Percentiles rank a stretch among this genome's conserved stretches.
Conservation (phyloP, 2,797 vertebrate species). For the Sparus aurata region DNA sequence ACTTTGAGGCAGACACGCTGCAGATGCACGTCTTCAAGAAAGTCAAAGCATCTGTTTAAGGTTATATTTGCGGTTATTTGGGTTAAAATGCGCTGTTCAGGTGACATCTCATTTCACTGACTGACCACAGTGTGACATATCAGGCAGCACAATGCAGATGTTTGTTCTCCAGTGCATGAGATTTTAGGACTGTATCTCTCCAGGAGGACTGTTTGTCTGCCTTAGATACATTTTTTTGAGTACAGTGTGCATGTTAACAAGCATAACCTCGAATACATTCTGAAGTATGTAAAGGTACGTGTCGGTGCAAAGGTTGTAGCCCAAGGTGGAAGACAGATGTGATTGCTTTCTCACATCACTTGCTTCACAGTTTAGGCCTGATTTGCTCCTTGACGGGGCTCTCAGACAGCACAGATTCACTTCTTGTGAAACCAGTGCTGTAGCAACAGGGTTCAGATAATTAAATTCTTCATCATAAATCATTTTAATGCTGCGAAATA, state of each 20-base stretch:
- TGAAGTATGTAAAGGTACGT: constrained; percentile 51
- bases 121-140: neutral
- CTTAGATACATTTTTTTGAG: constrained; percentile 2
- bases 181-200: neutral
- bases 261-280: constrained; percentile 19
- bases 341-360: constrained; percentile 52
- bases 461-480: neutral
- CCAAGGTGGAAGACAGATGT: constrained; percentile 54
- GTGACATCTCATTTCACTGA: neutral
- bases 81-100: neutral
- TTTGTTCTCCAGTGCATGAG: constrained; percentile 23
- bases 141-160: neutral
- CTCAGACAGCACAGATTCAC: neutral
- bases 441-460: neutral
- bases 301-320: constrained; percentile 65
- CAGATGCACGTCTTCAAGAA: neutral
- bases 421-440: neutral
- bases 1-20: neutral
- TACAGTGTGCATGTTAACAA: constrained; percentile 11
- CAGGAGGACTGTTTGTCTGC: constrained; percentile 3
- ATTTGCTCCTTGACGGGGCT: constrained; percentile 33
- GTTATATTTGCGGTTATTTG: neutral
- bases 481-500: constrained; percentile 4
- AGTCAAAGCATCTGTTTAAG: too few species aligned
- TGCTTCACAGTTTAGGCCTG: constrained; percentile 29